Percentiles rank a stretch among this genome's conserved stretches.
Conservation (phyloP, 2,797 vertebrate genomes). For the Cynopterus sphinx region DNA sequence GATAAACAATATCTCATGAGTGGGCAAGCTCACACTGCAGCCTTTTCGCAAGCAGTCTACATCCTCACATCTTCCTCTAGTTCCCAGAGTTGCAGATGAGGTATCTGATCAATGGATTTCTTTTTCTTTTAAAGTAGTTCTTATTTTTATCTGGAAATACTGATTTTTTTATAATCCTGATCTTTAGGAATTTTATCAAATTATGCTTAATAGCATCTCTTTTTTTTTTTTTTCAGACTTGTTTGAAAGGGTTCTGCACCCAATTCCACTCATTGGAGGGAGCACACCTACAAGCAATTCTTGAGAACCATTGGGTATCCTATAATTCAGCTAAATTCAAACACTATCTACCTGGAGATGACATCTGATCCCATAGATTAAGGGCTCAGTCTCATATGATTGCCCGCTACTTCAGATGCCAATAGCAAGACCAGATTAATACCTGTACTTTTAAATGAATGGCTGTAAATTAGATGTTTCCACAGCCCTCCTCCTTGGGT, state of each 20-base stretch:
- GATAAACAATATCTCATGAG: background rate
- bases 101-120: background rate
- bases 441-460: background rate
- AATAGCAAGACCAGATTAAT: too few relatives aligned
- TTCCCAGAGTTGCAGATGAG: background rate
- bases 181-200: background rate
- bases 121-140: background rate
- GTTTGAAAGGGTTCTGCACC: background rate
- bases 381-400: background rate
- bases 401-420: background rate
- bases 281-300: background rate
- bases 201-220: background rate
- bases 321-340: background rate
- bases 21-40: background rate
- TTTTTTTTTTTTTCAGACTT: background rate
- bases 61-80: accelerated
- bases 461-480: background rate
- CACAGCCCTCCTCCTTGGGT: background rate
- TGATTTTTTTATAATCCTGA: background rate
- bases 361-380: background rate
- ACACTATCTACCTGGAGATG: background rate
- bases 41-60: background rate
- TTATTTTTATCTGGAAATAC: background rate
- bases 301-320: background rate
- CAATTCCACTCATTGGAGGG: background rate